Conservation (phyloP, 2,797 vertebrate species). For the Falco rusticolus region DNA sequence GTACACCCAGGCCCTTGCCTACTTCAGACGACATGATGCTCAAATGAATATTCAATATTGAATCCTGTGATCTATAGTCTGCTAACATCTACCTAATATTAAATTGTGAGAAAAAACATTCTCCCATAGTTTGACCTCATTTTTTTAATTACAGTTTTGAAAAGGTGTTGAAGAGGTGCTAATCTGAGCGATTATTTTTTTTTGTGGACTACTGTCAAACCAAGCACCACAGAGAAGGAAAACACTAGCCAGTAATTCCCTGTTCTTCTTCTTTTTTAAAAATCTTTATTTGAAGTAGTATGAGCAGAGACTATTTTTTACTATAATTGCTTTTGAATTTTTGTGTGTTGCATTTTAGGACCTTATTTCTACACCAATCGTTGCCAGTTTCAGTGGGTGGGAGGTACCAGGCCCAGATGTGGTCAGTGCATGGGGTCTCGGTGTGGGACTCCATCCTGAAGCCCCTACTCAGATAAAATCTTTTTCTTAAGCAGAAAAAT, state of each 20-base stretch:
- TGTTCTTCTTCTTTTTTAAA: background rate
- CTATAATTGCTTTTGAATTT: background rate
- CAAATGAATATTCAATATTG: background rate
- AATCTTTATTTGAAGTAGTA: background rate
- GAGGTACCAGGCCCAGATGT: background rate
- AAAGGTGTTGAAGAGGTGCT: conserved; percentile 10
- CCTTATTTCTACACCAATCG: background rate
- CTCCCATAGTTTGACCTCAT: background rate
- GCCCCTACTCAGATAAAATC: background rate
- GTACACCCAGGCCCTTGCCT: fast-evolving
- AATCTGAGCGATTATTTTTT: conserved; percentile 7
- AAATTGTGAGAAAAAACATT: background rate
- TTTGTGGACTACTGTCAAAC: background rate
- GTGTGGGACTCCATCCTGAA: background rate
- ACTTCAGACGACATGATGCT: fast-evolving
- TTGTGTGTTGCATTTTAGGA: background rate
- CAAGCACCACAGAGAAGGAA: background rate
- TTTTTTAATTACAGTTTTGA: background rate
- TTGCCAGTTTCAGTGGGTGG: background rate
- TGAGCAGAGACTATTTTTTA: background rate
- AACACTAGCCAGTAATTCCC: background rate
- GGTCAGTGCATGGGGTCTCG: fast-evolving
- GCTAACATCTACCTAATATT: background rate
- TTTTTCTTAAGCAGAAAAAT: background rate
- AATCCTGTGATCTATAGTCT: background rate